phyloP scores from a whole-genome alignment of 2,113 vertebrate genomes.

The Anarrhichthys ocellatus region DNA sequence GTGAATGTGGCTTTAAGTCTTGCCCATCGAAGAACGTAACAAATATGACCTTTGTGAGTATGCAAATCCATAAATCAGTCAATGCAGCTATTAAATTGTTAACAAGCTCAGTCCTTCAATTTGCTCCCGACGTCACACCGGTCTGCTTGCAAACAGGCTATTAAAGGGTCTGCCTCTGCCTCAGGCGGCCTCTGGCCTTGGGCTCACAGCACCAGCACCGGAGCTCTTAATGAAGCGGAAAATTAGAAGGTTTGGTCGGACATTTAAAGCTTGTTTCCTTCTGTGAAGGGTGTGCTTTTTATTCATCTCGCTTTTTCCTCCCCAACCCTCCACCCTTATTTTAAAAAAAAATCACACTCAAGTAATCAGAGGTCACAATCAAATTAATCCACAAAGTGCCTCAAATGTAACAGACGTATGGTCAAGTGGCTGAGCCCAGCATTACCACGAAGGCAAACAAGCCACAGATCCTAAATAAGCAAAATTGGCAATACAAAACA shows the following conservation, averaged over 20 bases:
- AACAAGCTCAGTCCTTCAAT: slow-evolving; percentile 73
- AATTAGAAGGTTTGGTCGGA: slow-evolving; percentile 81
- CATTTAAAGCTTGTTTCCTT: slow-evolving; percentile 73
- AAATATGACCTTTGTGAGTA: slow-evolving; percentile 77
- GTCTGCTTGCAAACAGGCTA: slow-evolving; percentile 79
- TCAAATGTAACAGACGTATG: slow-evolving; percentile 30
- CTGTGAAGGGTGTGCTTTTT: slow-evolving; percentile 65
- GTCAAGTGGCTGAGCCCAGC: slow-evolving; percentile 21
- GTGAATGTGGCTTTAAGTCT: slow-evolving; percentile 67
- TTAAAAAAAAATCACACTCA: slow-evolving; percentile 40
- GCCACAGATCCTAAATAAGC: neutral
- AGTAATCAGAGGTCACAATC: slow-evolving; percentile 51
- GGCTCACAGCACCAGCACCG: slow-evolving; percentile 72
- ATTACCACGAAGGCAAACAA: slow-evolving; percentile 3
- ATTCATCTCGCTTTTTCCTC: slow-evolving; percentile 31
- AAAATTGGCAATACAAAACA: slow-evolving; percentile 13
- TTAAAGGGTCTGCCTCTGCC: slow-evolving; percentile 75
- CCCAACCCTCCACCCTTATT: slow-evolving; percentile 21
- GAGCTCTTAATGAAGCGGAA: slow-evolving; percentile 82
- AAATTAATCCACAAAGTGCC: slow-evolving; percentile 47
- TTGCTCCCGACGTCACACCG: slow-evolving; percentile 61
- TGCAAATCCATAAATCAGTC: slow-evolving; percentile 78
- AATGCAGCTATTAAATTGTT: slow-evolving; percentile 76
- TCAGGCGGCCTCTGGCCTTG: slow-evolving; percentile 69
- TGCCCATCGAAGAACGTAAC: slow-evolving; percentile 64